Evolutionary conservation across 2,888 invertebrate species (phyloP).

Genomic region (Gerris lacustris): DNA sequence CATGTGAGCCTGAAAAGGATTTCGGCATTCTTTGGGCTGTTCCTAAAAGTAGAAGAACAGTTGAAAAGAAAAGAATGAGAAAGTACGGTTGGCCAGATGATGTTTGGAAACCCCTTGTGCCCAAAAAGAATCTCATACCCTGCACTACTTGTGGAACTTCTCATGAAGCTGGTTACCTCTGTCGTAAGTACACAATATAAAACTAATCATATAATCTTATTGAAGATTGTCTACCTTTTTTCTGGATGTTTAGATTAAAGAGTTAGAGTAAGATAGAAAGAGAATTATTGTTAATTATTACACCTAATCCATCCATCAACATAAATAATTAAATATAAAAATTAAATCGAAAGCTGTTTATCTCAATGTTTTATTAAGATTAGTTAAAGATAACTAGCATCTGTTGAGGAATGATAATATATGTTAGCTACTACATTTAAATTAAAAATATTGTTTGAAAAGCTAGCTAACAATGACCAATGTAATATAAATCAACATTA

Average conservation of each 20-base stretch:
- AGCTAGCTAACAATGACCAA: no score
- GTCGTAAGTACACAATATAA: slow-evolving; percentile 50
- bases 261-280: no score
- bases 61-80: slow-evolving; percentile 60
- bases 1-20: neutral
- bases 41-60: slow-evolving; percentile 61
- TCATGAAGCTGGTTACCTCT: slow-evolving; percentile 64
- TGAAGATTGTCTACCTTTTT: neutral
- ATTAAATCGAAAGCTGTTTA: no score
- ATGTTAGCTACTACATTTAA: no score
- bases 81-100: slow-evolving; percentile 58
- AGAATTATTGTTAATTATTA: no score
- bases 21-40: slow-evolving; percentile 56
- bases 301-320: no score
- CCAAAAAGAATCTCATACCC: slow-evolving; percentile 58
- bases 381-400: no score
- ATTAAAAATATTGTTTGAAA: no score
- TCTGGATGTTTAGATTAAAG: neutral
- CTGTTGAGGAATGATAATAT: no score
- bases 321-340: no score
- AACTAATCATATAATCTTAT: neutral
- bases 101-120: slow-evolving; percentile 54
- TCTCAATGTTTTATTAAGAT: no score
- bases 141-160: slow-evolving; percentile 76
- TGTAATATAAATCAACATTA: no score